A percentile compares a stretch with the other conserved stretches of the same genome.
Conservation (phyloP, 2,888 invertebrate species). For the Chrysolina americana region DNA sequence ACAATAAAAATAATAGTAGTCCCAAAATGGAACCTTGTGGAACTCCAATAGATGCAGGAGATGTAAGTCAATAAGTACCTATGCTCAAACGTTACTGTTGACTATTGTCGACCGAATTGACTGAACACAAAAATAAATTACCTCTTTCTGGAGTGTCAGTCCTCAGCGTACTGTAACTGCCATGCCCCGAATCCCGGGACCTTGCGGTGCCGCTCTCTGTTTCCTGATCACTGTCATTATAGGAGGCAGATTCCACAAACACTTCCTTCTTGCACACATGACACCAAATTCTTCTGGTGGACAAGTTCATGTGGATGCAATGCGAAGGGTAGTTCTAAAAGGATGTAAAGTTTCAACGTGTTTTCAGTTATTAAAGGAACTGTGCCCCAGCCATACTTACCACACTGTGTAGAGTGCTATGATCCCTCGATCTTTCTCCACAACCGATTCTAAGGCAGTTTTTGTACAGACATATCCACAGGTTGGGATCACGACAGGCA, state of each 20-base stretch:
- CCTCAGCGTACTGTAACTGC: conserved; percentile 64
- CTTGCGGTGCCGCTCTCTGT: conserved; percentile 53
- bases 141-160: conserved; percentile 57
- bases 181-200: conserved; percentile 63
- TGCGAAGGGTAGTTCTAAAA: conserved; percentile 77
- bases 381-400: conserved; percentile 69
- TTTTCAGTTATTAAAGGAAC: too few species aligned
- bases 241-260: conserved; percentile 67
- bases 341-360: too few species aligned
- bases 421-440: conserved; percentile 86
- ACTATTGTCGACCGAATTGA: too few species aligned
- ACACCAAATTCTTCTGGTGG: conserved; percentile 91
- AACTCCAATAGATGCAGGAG: too few species aligned
- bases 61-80: too few species aligned
- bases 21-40: too few species aligned
- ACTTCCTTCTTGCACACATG: conserved; percentile 89
- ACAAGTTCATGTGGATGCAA: conserved; percentile 88
- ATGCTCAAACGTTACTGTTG: too few species aligned
- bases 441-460: conserved; percentile 88
- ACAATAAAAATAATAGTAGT: too few species aligned
- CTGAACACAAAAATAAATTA: conserved; percentile 20
- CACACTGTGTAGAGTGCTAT: conserved; percentile 85
- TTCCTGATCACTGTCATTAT: conserved; percentile 62
- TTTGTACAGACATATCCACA: conserved; percentile 89
- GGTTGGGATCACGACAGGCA: conserved; percentile 80